Percentiles rank a stretch among this genome's conserved stretches.
Conservation (phyloP, 2,888 invertebrate species). For the Auanema freiburgensis region DNA sequence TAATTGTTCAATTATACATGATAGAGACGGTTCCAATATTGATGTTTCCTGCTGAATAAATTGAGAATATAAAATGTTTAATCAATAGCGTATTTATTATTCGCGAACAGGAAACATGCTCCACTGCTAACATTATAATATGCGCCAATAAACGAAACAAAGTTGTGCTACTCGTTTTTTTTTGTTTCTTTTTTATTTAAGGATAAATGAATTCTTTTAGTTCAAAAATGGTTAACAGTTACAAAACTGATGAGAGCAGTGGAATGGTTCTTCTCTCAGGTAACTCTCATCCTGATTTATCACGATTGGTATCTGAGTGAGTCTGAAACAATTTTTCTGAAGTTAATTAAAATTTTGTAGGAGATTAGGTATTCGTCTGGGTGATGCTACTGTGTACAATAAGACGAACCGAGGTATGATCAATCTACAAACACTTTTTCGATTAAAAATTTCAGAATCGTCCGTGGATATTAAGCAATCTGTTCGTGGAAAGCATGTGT, state of each 20-base stretch:
- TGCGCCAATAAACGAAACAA: no score
- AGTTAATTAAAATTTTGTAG: slow-evolving; percentile 65
- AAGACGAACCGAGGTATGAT: slow-evolving; percentile 80
- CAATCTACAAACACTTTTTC: neutral
- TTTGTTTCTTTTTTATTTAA: no score
- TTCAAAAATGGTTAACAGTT: no score
- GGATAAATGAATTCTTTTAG: no score
- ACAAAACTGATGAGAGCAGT: slow-evolving; percentile 45
- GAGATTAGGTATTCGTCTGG: slow-evolving; percentile 66
- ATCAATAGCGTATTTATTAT: no score
- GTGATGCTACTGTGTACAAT: slow-evolving; percentile 83
- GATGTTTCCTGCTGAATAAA: no score
- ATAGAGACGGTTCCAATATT: no score
- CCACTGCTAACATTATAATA: no score
- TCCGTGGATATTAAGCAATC: slow-evolving; percentile 97
- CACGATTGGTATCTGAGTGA: slow-evolving; percentile 82
- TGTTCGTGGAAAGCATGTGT: slow-evolving; percentile 94
- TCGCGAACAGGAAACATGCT: no score
- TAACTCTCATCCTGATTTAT: slow-evolving; percentile 95
- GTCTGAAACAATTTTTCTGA: slow-evolving; percentile 43
- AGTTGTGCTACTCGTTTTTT: no score
- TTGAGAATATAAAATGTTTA: no score
- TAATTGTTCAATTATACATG: no score
- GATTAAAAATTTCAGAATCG: slow-evolving; percentile 75
- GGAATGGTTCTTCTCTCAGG: slow-evolving; percentile 92